phyloP scores from a whole-genome alignment of 2,888 invertebrate genomes.

The Drosophila colorata region DNA sequence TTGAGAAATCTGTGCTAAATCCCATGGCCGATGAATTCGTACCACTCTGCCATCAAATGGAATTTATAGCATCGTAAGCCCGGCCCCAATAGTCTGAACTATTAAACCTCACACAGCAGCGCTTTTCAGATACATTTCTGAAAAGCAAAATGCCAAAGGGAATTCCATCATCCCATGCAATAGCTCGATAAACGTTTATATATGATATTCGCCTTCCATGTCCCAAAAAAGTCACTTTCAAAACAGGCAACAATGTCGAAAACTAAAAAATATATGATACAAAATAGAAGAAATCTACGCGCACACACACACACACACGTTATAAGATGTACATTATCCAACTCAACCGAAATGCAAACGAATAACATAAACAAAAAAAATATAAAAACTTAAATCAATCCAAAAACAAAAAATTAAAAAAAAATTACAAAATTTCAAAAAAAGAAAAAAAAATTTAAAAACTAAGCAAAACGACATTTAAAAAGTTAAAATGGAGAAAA shows the following conservation, averaged over 20 bases:
- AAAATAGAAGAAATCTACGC: slow-evolving; percentile 40
- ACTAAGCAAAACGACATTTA: slow-evolving; percentile 10
- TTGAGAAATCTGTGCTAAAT: slow-evolving; percentile 91
- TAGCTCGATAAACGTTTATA: slow-evolving; percentile 43
- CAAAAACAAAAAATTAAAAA: slow-evolving; percentile 41
- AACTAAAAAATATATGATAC: slow-evolving; percentile 28
- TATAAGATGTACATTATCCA: slow-evolving; percentile 41
- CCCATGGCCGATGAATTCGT: slow-evolving; percentile 95
- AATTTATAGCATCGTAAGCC: slow-evolving; percentile 81
- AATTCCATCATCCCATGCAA: slow-evolving; percentile 36
- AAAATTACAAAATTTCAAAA: slow-evolving; percentile 37
- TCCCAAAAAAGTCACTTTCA: slow-evolving; percentile 34
- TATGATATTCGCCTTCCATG: slow-evolving; percentile 48
- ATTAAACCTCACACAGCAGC: slow-evolving; percentile 57
- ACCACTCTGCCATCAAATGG: slow-evolving; percentile 86
- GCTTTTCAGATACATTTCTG: slow-evolving; percentile 47
- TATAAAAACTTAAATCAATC: slow-evolving; percentile 36
- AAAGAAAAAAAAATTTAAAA: slow-evolving; percentile 28
- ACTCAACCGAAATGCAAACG: slow-evolving; percentile 76
- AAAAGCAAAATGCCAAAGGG: slow-evolving; percentile 38
- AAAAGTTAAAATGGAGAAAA: slow-evolving; percentile 11
- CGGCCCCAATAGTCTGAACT: slow-evolving; percentile 57
- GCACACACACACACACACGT: slow-evolving; percentile 45
- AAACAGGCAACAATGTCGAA: slow-evolving; percentile 36
- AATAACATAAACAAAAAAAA: slow-evolving; percentile 62